phyloP scores from a whole-genome alignment of 2,113 vertebrate genomes.

The Odobenus rosmarus region DNA sequence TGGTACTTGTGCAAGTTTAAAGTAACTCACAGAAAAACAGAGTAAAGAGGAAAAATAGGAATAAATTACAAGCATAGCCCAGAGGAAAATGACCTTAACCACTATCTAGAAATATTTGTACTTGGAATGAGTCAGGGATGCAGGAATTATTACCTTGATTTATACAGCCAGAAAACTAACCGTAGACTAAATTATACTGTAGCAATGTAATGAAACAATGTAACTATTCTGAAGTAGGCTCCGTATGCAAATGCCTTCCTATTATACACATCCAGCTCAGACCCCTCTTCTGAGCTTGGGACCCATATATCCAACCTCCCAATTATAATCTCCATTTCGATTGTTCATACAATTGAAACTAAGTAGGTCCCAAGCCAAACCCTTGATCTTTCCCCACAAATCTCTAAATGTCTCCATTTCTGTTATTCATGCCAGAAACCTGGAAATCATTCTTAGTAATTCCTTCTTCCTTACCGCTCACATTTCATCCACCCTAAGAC shows the following conservation, averaged over 20 bases:
- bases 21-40: neutral
- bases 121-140: constrained; percentile 27
- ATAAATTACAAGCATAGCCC: constrained; percentile 38
- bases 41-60: neutral
- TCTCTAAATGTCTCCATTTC: neutral
- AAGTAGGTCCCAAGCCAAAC: neutral
- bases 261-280: neutral
- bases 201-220: neutral
- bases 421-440: neutral
- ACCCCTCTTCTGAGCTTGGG: neutral
- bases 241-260: constrained; percentile 14
- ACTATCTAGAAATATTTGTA: constrained; percentile 52
- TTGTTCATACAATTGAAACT: neutral
- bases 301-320: neutral
- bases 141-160: constrained; percentile 50
- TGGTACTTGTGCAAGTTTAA: neutral
- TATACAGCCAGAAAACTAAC: constrained; percentile 10
- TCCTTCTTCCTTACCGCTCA: neutral
- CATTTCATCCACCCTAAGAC: neutral
- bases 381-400: neutral
- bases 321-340: neutral
- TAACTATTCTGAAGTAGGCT: neutral
- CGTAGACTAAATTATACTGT: neutral
- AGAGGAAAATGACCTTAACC: constrained; percentile 48
- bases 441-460: neutral